Evolutionary conservation across 2,888 invertebrate species (phyloP).

Genomic region (Cantharis lateralis): DNA sequence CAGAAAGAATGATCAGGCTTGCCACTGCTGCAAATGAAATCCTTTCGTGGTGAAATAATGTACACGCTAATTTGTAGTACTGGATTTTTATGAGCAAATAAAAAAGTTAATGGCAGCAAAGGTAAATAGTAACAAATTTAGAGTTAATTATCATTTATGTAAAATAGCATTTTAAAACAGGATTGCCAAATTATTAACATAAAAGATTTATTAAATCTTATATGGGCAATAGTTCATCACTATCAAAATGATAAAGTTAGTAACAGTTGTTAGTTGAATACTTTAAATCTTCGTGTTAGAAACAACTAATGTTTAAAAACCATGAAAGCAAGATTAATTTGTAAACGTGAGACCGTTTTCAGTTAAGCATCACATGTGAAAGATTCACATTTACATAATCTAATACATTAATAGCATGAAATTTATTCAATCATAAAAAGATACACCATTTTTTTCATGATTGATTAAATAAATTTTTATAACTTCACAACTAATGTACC

Average conservation of each 20-base stretch:
- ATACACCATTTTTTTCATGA: background rate
- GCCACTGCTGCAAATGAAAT: background rate
- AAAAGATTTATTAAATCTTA: conserved; percentile 32
- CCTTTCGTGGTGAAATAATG: background rate
- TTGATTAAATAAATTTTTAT: background rate
- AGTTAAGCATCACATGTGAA: conserved; percentile 4
- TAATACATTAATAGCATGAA: conserved; percentile 3
- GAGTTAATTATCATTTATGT: conserved; percentile 32
- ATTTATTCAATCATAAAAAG: conserved; percentile 4
- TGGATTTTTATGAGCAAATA: background rate
- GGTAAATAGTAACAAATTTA: conserved; percentile 33
- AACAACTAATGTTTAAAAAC: conserved; percentile 2
- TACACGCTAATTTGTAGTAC: background rate
- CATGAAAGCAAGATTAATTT: conserved; percentile 10
- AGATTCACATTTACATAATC: conserved; percentile 3
- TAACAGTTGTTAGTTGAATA: conserved; percentile 4
- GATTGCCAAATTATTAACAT: conserved; percentile 35
- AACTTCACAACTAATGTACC: background rate
- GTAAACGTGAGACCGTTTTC: conserved; percentile 3
- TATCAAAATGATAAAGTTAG: conserved; percentile 14
- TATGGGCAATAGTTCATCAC: conserved; percentile 17
- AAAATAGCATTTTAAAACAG: conserved; percentile 8
- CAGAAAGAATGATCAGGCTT: too few relatives aligned
- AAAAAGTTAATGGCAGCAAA: background rate
- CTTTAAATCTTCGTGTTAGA: conserved; percentile 3